These are phyloP conservation scores for Xyrauchen texanus DNA, from an alignment of 2,113 vertebrate species.

Conservation along the genomic window DNA sequence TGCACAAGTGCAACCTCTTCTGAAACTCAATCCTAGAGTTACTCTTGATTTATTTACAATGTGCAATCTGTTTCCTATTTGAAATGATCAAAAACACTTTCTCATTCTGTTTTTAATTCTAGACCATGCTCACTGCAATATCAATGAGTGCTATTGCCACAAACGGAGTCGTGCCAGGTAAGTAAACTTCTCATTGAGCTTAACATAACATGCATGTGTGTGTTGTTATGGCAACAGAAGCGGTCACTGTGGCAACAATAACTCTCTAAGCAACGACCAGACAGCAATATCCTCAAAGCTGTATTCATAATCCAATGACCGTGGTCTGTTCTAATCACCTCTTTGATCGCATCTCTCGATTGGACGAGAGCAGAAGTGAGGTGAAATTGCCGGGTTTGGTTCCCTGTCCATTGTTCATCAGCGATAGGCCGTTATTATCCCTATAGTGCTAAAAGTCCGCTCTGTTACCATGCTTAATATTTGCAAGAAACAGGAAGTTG, in stretches of 20 bases:
- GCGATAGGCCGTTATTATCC: conserved; percentile 33
- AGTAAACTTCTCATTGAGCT: conserved; percentile 58
- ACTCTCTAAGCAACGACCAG: conserved; percentile 37
- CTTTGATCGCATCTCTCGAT: conserved; percentile 55
- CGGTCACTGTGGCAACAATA: conserved; percentile 54
- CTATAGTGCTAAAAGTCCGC: conserved; percentile 23
- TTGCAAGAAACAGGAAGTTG: conserved; percentile 27
- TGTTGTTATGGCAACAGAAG: conserved; percentile 62
- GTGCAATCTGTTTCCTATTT: conserved; percentile 13
- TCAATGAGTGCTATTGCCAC: conserved; percentile 99
- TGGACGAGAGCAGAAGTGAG: conserved; percentile 55
- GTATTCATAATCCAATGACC: conserved; percentile 40
- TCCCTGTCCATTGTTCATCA: conserved; percentile 9
- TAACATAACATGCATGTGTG: conserved; percentile 42
- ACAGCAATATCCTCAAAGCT: conserved; percentile 41
- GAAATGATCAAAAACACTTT: conserved; percentile 7
- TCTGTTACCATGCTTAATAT: conserved; percentile 19
- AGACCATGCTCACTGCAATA: conserved; percentile 99
- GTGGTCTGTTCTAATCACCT: conserved; percentile 58
- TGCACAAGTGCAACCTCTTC: not conserved
- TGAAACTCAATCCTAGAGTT: too few relatives aligned
- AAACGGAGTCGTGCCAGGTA: conserved; percentile 98
- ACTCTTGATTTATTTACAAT: not conserved
- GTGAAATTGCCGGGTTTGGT: conserved; percentile 62
- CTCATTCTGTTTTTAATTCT: conserved; percentile 13